Conservation (phyloP, 2,888 invertebrate species). For the Cryptus armator region DNA sequence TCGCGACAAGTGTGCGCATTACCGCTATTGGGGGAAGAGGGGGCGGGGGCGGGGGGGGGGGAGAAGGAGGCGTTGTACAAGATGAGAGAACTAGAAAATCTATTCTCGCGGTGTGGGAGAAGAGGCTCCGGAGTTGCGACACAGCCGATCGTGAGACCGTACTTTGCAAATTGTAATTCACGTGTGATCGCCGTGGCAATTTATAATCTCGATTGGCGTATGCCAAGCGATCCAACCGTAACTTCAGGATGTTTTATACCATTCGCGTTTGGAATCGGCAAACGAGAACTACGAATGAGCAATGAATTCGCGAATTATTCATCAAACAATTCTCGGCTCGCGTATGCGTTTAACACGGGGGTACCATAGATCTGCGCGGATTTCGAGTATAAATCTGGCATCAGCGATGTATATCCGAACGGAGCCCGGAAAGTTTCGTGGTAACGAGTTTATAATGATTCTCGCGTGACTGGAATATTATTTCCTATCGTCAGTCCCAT, state of each 20-base stretch:
- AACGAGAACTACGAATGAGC: conserved; percentile 2
- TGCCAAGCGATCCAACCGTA: conserved; percentile 42
- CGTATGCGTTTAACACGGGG: not conserved
- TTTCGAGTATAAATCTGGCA: conserved; percentile 30
- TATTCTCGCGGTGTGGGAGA: conserved; percentile 45
- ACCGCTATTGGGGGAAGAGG: conserved; percentile 14
- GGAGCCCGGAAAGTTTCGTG: conserved; percentile 42
- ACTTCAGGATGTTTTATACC: conserved; percentile 38
- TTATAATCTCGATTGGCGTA: conserved; percentile 66
- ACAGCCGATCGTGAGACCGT: conserved; percentile 67
- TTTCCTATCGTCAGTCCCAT: conserved; percentile 14
- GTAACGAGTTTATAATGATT: conserved; percentile 63
- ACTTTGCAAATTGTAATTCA: conserved; percentile 69
- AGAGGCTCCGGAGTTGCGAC: conserved; percentile 53
- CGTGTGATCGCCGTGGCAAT: conserved; percentile 67
- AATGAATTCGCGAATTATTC: conserved; percentile 49
- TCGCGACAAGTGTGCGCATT: conserved; percentile 54
- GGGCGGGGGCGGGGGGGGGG: not conserved
- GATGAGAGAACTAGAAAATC: conserved; percentile 14
- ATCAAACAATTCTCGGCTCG: conserved; percentile 4
- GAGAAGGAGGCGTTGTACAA: no score
- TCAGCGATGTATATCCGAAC: conserved; percentile 36
- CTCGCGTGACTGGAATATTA: conserved; percentile 47
- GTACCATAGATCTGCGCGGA: not conserved
- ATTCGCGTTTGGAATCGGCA: conserved; percentile 20